Conservation (phyloP, 2,113 vertebrate species). For the Mesocricetus auratus region DNA sequence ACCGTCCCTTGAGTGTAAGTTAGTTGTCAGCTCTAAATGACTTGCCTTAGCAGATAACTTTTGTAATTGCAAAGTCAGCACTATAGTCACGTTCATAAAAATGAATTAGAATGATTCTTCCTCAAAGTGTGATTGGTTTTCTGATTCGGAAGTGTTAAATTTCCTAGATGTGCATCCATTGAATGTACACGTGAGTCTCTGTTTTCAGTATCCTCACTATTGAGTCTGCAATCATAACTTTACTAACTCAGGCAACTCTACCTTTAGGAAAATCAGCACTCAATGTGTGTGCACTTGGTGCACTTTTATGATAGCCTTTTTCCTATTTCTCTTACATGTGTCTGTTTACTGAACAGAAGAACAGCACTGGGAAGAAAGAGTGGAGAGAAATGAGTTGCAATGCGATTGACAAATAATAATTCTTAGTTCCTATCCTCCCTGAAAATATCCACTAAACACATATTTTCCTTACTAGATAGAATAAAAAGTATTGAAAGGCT, state of each 20-base stretch:
- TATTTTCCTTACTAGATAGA: background rate
- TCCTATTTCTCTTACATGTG: background rate
- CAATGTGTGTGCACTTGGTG: background rate
- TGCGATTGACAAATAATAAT: background rate
- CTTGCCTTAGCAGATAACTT: slow-evolving; percentile 39
- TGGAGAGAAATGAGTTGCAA: background rate
- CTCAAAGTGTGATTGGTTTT: slow-evolving; percentile 50
- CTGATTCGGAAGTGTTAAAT: slow-evolving; percentile 42
- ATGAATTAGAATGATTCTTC: background rate
- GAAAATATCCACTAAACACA: background rate
- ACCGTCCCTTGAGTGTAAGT: slow-evolving; percentile 64
- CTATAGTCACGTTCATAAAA: background rate
- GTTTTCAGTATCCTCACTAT: background rate
- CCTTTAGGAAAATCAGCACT: background rate
- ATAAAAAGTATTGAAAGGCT: slow-evolving; percentile 5
- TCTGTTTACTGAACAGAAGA: background rate
- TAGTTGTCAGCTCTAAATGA: slow-evolving; percentile 80
- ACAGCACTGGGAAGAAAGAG: background rate
- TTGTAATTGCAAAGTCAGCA: slow-evolving; percentile 72
- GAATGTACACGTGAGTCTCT: background rate
- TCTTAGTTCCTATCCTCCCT: background rate
- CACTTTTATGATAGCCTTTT: background rate
- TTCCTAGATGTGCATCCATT: slow-evolving; percentile 39
- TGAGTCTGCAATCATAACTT: background rate
- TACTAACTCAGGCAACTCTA: background rate